Evolutionary conservation across 1,140 invertebrate genomes (phyloP).

Genomic region (Augochlora pura): DNA sequence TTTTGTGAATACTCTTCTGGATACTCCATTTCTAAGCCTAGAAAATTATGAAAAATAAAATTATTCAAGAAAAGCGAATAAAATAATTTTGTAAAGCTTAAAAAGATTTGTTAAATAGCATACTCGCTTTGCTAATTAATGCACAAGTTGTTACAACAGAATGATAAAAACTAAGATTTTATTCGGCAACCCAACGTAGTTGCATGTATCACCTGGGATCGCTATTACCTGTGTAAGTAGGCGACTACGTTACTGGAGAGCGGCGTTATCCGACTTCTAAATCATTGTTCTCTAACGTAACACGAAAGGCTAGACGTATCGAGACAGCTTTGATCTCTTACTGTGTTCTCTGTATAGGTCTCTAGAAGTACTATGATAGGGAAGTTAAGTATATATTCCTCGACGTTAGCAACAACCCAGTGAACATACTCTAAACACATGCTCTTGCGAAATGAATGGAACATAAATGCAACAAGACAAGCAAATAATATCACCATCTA

Average conservation of each 20-base stretch:
- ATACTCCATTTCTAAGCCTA: no score
- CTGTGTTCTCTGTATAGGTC: background rate
- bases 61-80: no score
- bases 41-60: no score
- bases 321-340: background rate
- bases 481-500: conserved; percentile 64
- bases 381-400: conserved; percentile 15
- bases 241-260: background rate
- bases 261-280: background rate
- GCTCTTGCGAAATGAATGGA: conserved; percentile 70
- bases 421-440: conserved; percentile 69
- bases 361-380: conserved; percentile 10
- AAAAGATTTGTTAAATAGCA: no score
- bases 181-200: no score
- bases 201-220: no score
- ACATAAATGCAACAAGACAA: conserved; percentile 66
- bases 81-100: no score
- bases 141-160: no score
- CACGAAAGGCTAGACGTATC: background rate
- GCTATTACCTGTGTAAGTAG: conserved; percentile 23
- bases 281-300: background rate
- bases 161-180: no score
- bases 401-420: conserved; percentile 66
- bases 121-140: no score
- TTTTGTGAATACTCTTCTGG: no score